These are phyloP conservation scores for Proterorhinus semilunaris DNA, from an alignment of 2,113 vertebrate genomes.

Conservation along the genomic window DNA sequence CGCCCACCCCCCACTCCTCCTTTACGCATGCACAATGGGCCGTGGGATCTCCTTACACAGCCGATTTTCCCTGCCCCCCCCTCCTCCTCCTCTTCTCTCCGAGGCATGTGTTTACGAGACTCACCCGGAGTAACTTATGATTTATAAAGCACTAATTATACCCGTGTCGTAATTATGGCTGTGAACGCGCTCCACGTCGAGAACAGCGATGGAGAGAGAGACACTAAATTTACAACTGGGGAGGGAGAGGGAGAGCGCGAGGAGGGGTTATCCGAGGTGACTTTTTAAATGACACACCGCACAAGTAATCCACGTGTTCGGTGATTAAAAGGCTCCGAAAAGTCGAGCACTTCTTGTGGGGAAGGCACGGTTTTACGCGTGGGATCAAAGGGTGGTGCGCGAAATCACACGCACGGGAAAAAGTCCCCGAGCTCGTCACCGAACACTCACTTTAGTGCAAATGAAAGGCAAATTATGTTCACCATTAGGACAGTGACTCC, in stretches of 20 bases:
- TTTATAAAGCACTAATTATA: constrained; percentile 11
- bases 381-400: constrained; percentile 32
- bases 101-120: constrained; percentile 15
- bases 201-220: neutral
- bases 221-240: neutral
- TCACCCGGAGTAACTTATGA: constrained; percentile 4
- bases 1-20: constrained; percentile 59
- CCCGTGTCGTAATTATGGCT: neutral
- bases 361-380: constrained; percentile 17
- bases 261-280: constrained; percentile 4
- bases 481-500: no score
- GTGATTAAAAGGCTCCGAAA: constrained; percentile 33
- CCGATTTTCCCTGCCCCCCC: constrained; percentile 46
- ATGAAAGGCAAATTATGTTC: no score
- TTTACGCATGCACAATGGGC: constrained; percentile 62
- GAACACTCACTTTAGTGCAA: no score
- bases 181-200: constrained; percentile 3
- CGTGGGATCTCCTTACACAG: constrained; percentile 71
- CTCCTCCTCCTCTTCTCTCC: constrained; percentile 18
- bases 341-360: constrained; percentile 7
- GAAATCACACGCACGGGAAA: neutral
- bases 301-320: constrained; percentile 18
- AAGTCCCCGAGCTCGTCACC: neutral
- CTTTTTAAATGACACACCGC: neutral
- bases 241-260: neutral